A percentile compares a stretch with the other conserved stretches of the same genome.
phyloP scores from a whole-genome alignment of 2,888 invertebrate genomes.

The Xanthorhoe spadicearia region DNA sequence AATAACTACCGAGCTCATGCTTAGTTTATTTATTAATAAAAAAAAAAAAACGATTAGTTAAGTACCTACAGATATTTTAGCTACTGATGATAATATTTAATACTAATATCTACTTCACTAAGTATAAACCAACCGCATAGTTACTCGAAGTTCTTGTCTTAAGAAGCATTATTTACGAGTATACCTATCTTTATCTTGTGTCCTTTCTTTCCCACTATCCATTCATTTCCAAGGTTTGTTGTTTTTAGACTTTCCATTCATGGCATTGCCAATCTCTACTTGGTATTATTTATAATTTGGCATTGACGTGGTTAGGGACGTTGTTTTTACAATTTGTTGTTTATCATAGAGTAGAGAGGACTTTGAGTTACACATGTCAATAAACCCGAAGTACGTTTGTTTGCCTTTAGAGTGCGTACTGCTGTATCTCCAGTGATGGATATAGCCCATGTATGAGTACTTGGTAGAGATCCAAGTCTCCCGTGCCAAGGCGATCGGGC shows the following conservation, averaged over 20 bases:
- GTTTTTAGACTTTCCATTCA: slow-evolving; percentile 33
- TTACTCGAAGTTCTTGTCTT: no score
- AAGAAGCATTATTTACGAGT: not conserved
- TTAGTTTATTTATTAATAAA: no score
- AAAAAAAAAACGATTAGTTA: not conserved
- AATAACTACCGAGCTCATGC: no score
- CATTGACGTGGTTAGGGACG: not conserved
- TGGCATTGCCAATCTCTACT: slow-evolving; percentile 14
- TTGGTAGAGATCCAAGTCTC: slow-evolving; percentile 72
- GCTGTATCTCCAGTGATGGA: slow-evolving; percentile 27
- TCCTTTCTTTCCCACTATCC: slow-evolving; percentile 24
- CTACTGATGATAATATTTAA: no score
- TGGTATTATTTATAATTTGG: not conserved
- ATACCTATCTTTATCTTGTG: slow-evolving; percentile 23
- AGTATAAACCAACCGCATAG: no score
- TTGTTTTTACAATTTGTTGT: slow-evolving; percentile 10
- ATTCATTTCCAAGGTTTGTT: slow-evolving; percentile 34
- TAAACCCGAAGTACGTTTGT: slow-evolving; percentile 38
- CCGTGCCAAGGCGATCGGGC: slow-evolving; percentile 61
- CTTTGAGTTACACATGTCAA: slow-evolving; percentile 27
- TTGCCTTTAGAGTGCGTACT: slow-evolving; percentile 25
- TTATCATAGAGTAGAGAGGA: slow-evolving; percentile 13
- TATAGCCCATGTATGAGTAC: slow-evolving; percentile 35
- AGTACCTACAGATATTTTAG: no score
- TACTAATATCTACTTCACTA: no score